Evolutionary conservation across 2,797 vertebrate genomes (phyloP), one percentile per base, ranked within the genome.

Genomic region (Helarctos malayanus): DNA sequence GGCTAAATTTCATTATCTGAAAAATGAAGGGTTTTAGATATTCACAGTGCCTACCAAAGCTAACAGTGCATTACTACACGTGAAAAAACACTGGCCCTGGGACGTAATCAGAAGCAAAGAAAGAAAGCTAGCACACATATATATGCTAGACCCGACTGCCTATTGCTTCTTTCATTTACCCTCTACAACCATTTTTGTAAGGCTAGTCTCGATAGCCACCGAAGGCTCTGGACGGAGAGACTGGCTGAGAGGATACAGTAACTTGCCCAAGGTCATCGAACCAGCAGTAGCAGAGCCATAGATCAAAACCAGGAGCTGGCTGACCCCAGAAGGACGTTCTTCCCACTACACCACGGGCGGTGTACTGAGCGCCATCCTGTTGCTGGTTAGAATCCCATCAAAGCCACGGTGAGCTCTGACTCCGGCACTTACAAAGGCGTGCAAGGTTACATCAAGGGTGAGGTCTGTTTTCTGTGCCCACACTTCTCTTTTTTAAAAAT

Each of bases 381-480:
- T 32, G 32, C 91, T 73, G 79, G 27, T 3, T 3, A 56, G 25
- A 45, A 14, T 61, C 81, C 32, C n/a, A 29, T 23, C 68, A 86
- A 85, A 93, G 76, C 78, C 63, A 32, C 7, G 1, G 38, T 19
- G 78, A 95, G 63, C 84, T 87, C 0, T 57, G 23, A 82, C 80
- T 71, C 57, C 6, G 11, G 18, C 41, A 59, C 81, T 89, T 79
- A 78, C 83, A 92, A 88, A 80, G 57, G 84, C 14, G 25, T 2
- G 5, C 27, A 52, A 57, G 80, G 81, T 83, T 25, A 21, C 45
- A 65, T 54, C 79, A 61, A 91, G 76, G 32, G 38, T 86, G 87
- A 92, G 38, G 49, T 85, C 78, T 89, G 56, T 83, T 96, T 96
- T 63, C 94, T 61, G 29, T 35, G 88, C 10, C 71, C 68, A 19